These are phyloP conservation scores for Prionailurus viverrinus DNA, from an alignment of 2,113 vertebrate species.

Conservation along the genomic window DNA sequence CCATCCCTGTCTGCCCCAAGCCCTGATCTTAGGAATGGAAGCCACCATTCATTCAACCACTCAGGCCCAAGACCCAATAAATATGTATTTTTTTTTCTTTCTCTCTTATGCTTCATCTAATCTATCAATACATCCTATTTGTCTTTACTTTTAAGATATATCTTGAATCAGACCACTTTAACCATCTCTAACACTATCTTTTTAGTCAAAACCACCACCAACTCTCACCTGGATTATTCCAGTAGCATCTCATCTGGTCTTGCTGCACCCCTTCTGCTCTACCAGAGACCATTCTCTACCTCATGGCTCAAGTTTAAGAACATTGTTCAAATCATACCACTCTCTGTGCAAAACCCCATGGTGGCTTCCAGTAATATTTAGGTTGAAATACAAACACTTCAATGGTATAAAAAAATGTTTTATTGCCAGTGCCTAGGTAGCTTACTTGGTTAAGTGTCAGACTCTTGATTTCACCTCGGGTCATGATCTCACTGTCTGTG, in stretches of 20 bases:
- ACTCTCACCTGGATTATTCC: background rate
- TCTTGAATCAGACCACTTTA: background rate
- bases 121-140: background rate
- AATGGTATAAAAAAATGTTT: background rate
- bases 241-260: background rate
- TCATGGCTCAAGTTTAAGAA: background rate
- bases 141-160: background rate
- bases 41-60: too few relatives aligned
- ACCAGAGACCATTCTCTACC: background rate
- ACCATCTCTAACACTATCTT: background rate
- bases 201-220: too few relatives aligned
- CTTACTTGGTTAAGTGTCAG: too few relatives aligned
- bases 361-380: background rate
- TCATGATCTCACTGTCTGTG: too few relatives aligned
- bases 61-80: background rate
- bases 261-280: background rate
- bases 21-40: background rate
- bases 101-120: background rate
- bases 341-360: background rate
- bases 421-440: too few relatives aligned
- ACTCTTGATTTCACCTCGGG: too few relatives aligned
- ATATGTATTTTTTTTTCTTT: background rate
- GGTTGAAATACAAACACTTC: background rate
- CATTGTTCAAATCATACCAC: background rate
- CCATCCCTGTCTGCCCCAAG: fast-evolving